phyloP scores from a whole-genome alignment of 1,140 invertebrate genomes.

The Chironomus striatipennis region DNA sequence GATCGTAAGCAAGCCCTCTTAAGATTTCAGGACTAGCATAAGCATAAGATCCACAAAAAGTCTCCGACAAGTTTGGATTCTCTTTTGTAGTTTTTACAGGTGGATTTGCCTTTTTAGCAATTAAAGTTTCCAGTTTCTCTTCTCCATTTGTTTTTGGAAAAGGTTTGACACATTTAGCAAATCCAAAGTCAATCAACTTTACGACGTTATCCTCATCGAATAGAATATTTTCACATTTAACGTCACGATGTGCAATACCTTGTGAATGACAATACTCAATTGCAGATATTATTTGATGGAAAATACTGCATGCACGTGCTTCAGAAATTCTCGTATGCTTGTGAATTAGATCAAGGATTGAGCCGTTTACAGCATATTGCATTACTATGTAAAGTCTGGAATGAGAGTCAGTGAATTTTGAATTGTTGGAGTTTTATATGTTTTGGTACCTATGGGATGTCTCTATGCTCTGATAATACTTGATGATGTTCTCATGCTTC shows the following conservation, averaged over 20 bases:
- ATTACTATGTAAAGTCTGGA: conserved; percentile 69
- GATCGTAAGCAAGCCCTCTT: conserved; percentile 63
- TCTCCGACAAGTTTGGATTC: not conserved
- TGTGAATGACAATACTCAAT: conserved; percentile 72
- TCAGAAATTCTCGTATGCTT: conserved; percentile 35
- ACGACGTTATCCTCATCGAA: conserved; percentile 93
- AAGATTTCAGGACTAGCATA: conserved; percentile 76
- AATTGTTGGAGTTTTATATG: not conserved
- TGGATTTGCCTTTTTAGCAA: not conserved
- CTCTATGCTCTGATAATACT: conserved; percentile 72
- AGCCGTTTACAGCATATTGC: conserved; percentile 57
- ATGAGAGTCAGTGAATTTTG: not conserved
- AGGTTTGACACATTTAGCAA: conserved; percentile 57
- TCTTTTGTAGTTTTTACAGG: not conserved
- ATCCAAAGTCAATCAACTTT: conserved; percentile 96
- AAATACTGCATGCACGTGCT: conserved; percentile 64
- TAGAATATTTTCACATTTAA: conserved; percentile 85
- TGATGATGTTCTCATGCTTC: conserved; percentile 68
- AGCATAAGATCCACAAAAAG: conserved; percentile 50
- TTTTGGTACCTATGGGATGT: conserved; percentile 61
- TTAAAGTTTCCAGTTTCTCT: not conserved
- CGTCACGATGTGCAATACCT: conserved; percentile 87
- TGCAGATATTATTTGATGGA: conserved; percentile 61
- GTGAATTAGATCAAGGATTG: conserved; percentile 62
- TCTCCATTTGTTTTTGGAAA: not conserved